Base-by-base conservation (phyloP, 2,113 vertebrate genomes). In the Apteryx mantelli region DNA sequence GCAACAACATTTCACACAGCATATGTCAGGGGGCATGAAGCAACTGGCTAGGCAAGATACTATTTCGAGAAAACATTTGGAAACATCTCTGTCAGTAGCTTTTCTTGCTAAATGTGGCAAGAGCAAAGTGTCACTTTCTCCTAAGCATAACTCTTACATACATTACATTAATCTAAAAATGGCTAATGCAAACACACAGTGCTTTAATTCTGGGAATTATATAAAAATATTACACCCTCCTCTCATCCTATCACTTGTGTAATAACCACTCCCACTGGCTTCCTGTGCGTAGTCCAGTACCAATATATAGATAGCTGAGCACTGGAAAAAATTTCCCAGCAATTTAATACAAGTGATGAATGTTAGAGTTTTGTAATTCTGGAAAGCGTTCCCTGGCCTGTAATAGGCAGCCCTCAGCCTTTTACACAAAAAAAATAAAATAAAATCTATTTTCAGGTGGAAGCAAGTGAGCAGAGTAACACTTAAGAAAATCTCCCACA, bases 301-400 rank as follows among this genome's bases (percentile, higher is more conserved):
- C 73, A 21, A 1, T 1, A 0, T 50, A 4, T 0, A 3, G 64
- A 12, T 0, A 32, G 32, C 66, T n/a, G 44, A 13, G 64, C 22
- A 30, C 1, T 0, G 64, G 36, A 80, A 30, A 32, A 26, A 9
- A n/a, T 7, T 13, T 13, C 64, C 55, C 73, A 30, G 83, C 60
- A 50, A 50, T 11, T 10, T 1, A 3, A 38, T 8, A 19, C 52
- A 13, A 36, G 34, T 5, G 24, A n/a, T 44, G 17, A 32, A 44
- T 30, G 11, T 13, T 7, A 52, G 20, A 21, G 38, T 11, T 38
- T 32, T 12, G 15, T 34, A 8, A 46, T 32, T 42, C 77, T 64
- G 42, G 77, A 64, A 15, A 50, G 18, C 22, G 20, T 48, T n/a
- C 58, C 34, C 12, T 28, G 22, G 36, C 26, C 36, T 26, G 34